phyloP scores from a whole-genome alignment of 2,888 invertebrate genomes.

The Spialia ferax region DNA sequence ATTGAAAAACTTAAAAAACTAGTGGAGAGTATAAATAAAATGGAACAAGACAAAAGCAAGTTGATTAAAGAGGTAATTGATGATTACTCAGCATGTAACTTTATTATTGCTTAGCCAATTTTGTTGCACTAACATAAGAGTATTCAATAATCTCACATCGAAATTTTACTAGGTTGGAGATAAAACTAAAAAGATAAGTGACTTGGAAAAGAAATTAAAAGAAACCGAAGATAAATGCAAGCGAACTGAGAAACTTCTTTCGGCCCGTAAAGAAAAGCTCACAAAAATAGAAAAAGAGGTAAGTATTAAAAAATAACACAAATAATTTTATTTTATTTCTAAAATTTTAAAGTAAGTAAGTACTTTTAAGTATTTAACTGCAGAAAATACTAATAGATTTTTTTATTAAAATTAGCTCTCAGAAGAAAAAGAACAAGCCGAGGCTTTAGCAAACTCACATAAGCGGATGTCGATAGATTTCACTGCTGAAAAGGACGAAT shows the following conservation, averaged over 20 bases:
- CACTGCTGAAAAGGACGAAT: constrained; percentile 78
- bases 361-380: too few species aligned
- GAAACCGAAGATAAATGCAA: constrained; percentile 89
- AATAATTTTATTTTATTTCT: too few species aligned
- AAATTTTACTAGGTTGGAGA: constrained; percentile 83
- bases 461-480: constrained; percentile 77
- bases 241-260: constrained; percentile 85
- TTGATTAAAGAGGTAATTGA: constrained; percentile 85
- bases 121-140: too few species aligned
- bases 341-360: too few species aligned
- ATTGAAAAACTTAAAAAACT: constrained; percentile 87
- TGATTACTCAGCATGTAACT: not conserved
- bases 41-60: constrained; percentile 86
- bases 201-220: constrained; percentile 89
- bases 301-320: too few species aligned
- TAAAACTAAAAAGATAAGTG: constrained; percentile 87
- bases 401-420: constrained; percentile 71
- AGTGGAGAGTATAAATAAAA: constrained; percentile 75
- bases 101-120: too few species aligned
- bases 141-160: constrained; percentile 7
- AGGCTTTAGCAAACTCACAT: constrained; percentile 68
- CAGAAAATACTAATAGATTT: constrained; percentile 28
- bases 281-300: constrained; percentile 88
- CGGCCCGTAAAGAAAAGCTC: constrained; percentile 85
- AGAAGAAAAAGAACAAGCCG: constrained; percentile 79